Conservation (phyloP, 2,113 vertebrate genomes). For the Phocoena sinus region DNA sequence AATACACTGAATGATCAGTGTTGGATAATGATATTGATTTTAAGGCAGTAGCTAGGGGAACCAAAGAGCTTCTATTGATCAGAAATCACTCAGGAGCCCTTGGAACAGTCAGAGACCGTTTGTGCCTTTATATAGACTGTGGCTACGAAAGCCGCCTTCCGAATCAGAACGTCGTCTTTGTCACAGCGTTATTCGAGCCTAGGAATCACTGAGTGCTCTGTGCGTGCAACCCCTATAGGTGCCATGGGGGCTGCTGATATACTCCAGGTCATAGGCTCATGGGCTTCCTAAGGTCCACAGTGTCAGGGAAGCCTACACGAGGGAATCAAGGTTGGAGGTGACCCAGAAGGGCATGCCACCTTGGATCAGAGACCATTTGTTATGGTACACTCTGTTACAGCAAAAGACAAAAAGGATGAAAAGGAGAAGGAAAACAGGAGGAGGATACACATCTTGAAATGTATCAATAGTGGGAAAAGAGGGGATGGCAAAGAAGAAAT, state of each 20-base stretch:
- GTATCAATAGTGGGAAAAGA: background rate
- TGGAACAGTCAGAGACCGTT: background rate
- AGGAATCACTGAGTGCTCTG: background rate
- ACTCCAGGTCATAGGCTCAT: background rate
- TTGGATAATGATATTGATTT: background rate
- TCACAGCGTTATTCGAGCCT: background rate
- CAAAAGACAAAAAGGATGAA: background rate
- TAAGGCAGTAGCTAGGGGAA: background rate
- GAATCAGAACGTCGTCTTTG: background rate
- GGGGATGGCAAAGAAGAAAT: background rate
- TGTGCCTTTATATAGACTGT: background rate
- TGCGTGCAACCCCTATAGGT: background rate
- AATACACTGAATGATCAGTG: background rate
- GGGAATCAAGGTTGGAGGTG: background rate
- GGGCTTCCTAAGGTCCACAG: background rate
- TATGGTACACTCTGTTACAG: background rate
- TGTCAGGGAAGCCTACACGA: background rate
- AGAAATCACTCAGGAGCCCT: constrained; percentile 4
- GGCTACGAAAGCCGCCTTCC: background rate
- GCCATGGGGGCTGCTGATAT: background rate
- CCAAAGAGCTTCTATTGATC: background rate
- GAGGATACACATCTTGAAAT: background rate
- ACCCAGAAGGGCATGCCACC: background rate
- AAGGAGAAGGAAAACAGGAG: background rate
- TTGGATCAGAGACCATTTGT: background rate